Percentiles rank a stretch among this genome's conserved stretches.
Evolutionary conservation across 37 sponge, comb jelly and placozoan genomes (phyloP).

Genomic region (Bolinopsis microptera): DNA sequence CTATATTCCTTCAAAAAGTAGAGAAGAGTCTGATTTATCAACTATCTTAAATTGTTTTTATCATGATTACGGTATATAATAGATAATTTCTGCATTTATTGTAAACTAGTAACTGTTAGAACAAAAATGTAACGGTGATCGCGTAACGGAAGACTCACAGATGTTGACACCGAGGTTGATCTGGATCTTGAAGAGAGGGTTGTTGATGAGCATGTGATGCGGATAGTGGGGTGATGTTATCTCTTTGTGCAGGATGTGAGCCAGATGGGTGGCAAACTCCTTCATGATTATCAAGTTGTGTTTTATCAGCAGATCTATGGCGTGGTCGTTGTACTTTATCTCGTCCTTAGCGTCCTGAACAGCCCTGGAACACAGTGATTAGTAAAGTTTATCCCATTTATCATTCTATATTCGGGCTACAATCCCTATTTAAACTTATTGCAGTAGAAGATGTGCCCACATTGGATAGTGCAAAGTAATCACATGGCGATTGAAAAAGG

Average conservation of each 20-base stretch:
- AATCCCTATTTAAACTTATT: too few species aligned
- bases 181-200: constrained; percentile 49
- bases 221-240: constrained; percentile 1
- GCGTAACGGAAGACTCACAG: constrained; percentile 13
- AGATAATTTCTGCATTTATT: too few species aligned
- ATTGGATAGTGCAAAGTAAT: too few species aligned
- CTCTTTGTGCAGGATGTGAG: constrained; percentile 74
- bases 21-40: too few species aligned
- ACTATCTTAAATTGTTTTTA: too few species aligned
- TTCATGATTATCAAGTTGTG: constrained; percentile 89
- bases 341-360: constrained; percentile 86
- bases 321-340: constrained; percentile 91
- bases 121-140: too few species aligned
- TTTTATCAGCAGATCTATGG: constrained; percentile 90
- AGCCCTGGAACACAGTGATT: constrained; percentile 67
- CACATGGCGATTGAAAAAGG: too few species aligned
- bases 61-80: too few species aligned
- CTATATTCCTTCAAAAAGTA: too few species aligned
- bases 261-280: constrained; percentile 83
- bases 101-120: too few species aligned
- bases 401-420: background rate
- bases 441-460: too few species aligned
- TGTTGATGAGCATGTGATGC: constrained; percentile 17
- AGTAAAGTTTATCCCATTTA: too few species aligned
- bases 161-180: constrained; percentile 54